Percentiles rank a stretch among this genome's conserved stretches.
These are phyloP conservation scores for Molossus alvarezi DNA, from an alignment of 2,797 vertebrate species.

Conservation along the genomic window DNA sequence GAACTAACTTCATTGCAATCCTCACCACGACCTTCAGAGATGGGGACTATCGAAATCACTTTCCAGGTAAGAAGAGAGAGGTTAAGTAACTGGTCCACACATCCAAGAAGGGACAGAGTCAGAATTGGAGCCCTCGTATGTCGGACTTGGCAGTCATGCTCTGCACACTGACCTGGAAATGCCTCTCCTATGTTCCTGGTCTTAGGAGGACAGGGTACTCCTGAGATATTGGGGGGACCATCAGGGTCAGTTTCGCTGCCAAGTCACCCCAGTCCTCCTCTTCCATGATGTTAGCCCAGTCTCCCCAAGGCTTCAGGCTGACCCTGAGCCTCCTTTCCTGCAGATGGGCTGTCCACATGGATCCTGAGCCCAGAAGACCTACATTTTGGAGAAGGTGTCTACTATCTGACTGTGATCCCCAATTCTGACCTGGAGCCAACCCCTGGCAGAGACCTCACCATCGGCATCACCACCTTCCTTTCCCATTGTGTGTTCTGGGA, in stretches of 20 bases:
- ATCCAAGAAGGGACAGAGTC: neutral
- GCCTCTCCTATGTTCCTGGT: neutral
- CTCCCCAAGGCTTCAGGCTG: neutral
- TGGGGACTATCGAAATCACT: neutral
- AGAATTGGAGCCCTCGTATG: neutral
- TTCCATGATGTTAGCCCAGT: neutral
- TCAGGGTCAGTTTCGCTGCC: neutral
- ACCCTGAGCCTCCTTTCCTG: slow-evolving; percentile 40
- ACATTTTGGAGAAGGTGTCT: slow-evolving; percentile 91
- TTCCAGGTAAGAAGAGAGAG: slow-evolving; percentile 28
- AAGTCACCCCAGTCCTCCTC: neutral
- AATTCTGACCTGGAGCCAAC: slow-evolving; percentile 89
- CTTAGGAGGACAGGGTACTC: neutral
- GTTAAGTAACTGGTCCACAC: neutral
- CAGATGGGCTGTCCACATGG: slow-evolving; percentile 94
- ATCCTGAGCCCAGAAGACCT: slow-evolving; percentile 93
- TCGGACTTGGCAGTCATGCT: neutral
- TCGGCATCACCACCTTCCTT: slow-evolving; percentile 93
- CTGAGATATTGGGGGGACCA: neutral
- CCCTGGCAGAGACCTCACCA: slow-evolving; percentile 87
- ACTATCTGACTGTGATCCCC: slow-evolving; percentile 93
- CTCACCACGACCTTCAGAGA: neutral
- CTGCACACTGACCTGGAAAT: neutral
- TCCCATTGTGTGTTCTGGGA: slow-evolving; percentile 97
- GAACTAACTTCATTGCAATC: neutral